Base-by-base conservation (phyloP, 2,888 invertebrate genomes). In the Drosophila longiperda region DNA sequence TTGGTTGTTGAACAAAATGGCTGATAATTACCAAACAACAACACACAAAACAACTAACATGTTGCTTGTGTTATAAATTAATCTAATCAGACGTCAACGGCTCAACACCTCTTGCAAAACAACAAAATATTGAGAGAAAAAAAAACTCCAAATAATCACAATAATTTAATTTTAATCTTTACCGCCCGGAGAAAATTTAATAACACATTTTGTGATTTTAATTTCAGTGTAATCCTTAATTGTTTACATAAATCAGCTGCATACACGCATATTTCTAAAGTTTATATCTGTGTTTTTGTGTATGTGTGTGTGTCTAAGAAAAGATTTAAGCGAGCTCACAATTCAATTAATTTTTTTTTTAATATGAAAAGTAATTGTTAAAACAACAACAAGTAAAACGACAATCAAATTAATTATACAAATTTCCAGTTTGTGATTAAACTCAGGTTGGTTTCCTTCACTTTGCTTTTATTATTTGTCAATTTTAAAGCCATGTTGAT, bases 81-180 rank as follows among this genome's bases (percentile, higher is more conserved):
- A 85, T 86, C 84, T 85, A 81, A 85, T 86, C 84, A 73, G 73
- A 52, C 71, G 73, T 70, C 74, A 74, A 76, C 78, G 68, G 65
- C 72, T 84, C 58, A 69, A 76, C 65, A 69, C 73, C 65, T 74
- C 75, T 73, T 73, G 58, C 59, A 70, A 71, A 69, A 75, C 32
- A 50, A 74, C 38, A 54, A 54, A 26, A 29, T 17, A 20, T 20
- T 42, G 5, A 42, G 5, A 42, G 42, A 58, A 67, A 29, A 67
- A 45, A 42, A 54, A 63, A 67, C 40, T 58, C 72, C 23, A 75
- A 58, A n/a, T 36, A 70, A 71, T 67, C 45, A 61, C 15, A 66
- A 74, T 73, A 79, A 84, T 80, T 82, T 74, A 57, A 66, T 68
- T 76, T 60, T 86, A 87, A 86, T 86, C 85, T 86, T 66, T 80